A percentile compares a stretch with the other conserved stretches of the same genome.
phyloP scores from a whole-genome alignment of 2,797 vertebrate genomes.

The Coregonus suidteri region DNA sequence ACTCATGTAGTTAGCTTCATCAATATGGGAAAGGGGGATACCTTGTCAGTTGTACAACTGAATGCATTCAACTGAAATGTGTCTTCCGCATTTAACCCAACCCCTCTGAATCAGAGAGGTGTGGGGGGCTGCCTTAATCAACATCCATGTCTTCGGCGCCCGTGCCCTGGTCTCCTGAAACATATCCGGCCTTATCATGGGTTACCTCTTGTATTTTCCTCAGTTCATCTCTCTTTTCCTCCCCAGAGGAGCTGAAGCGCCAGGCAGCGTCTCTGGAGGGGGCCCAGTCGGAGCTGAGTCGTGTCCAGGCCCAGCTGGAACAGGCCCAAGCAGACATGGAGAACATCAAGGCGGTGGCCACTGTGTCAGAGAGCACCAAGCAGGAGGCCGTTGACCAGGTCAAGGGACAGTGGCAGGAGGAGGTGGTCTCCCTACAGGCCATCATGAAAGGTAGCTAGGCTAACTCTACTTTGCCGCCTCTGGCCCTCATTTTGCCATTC shows the following conservation, averaged over 20 bases:
- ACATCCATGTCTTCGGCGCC: no score
- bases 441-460: constrained; percentile 91
- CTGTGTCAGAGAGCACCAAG: constrained; percentile 94
- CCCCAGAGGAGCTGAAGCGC: constrained; percentile 91
- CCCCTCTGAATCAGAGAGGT: no score
- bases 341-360: constrained; percentile 94
- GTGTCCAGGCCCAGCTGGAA: constrained; percentile 81
- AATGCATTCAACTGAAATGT: no score
- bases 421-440: constrained; percentile 94
- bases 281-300: constrained; percentile 83
- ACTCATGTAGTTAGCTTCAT: not conserved
- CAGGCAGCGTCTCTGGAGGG: constrained; percentile 85
- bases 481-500: not conserved
- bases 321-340: constrained; percentile 90
- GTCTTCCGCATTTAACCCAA: no score
- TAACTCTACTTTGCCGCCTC: not conserved
- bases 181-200: not conserved
- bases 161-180: not conserved
- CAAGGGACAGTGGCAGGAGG: constrained; percentile 96
- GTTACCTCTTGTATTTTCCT: not conserved
- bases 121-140: no score
- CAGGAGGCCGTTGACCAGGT: constrained; percentile 98
- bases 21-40: not conserved
- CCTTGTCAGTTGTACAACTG: no score
- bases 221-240: not conserved